Percentiles rank a stretch among this genome's conserved stretches.
Evolutionary conservation across 30 jellyfish, hydroid and myxozoan genomes (phyloP).

Genomic region (Aurelia aurita): DNA sequence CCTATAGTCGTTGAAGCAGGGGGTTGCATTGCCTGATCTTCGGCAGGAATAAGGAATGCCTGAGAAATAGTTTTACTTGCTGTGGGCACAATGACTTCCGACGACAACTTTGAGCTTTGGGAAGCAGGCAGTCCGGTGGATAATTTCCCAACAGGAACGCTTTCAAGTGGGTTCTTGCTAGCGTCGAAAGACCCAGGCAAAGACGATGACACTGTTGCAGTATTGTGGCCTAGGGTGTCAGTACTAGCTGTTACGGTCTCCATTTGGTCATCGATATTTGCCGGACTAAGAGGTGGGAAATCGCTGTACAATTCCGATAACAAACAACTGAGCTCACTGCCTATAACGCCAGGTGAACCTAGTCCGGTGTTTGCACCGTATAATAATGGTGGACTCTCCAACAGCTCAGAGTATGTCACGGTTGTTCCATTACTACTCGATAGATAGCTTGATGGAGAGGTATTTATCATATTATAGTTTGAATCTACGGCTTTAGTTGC

Average conservation of each 20-base stretch:
- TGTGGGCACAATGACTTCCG: too few relatives aligned
- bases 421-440: background rate
- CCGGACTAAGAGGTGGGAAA: constrained; percentile 67
- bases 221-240: constrained; percentile 5
- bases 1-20: background rate
- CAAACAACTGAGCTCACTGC: constrained; percentile 36
- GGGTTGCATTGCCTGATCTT: background rate
- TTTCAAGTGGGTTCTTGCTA: background rate
- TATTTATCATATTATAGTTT: constrained; percentile 7
- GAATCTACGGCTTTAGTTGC: background rate
- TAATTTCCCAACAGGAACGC: background rate
- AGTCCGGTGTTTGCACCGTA: constrained; percentile 8
- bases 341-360: constrained; percentile 68
- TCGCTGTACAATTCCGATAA: constrained; percentile 60
- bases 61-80: too few relatives aligned
- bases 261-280: constrained; percentile 42
- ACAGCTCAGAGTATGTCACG: constrained; percentile 4
- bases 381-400: constrained; percentile 5
- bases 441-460: background rate
- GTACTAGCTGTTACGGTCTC: constrained; percentile 1
- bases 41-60: background rate
- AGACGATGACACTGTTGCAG: background rate
- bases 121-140: background rate
- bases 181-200: background rate
- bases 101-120: too few relatives aligned